Evolutionary conservation across 2,797 vertebrate species (phyloP).

Genomic region (Chiloscyllium punctatum): DNA sequence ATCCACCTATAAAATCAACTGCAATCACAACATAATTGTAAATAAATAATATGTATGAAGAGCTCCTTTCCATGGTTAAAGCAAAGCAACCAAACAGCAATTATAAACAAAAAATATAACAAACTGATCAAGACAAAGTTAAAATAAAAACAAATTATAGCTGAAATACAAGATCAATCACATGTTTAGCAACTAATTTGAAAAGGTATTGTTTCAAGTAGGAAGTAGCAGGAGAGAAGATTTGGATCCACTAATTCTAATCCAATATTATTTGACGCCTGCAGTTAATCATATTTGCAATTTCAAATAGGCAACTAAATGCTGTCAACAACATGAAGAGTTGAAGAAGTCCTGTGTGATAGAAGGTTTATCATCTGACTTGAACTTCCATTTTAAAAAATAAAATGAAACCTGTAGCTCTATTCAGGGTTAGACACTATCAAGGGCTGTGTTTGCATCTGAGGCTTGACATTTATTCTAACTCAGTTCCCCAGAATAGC

Average conservation of each 20-base stretch:
- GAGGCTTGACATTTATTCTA: background rate
- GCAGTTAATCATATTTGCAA: background rate
- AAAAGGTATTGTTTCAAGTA: background rate
- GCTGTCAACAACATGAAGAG: slow-evolving; percentile 2
- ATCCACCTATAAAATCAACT: slow-evolving; percentile 99
- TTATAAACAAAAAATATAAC: slow-evolving; percentile 40
- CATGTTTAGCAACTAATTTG: background rate
- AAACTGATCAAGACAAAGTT: slow-evolving; percentile 39
- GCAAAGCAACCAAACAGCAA: slow-evolving; percentile 40
- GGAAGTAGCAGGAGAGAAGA: background rate
- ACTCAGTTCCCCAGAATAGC: background rate
- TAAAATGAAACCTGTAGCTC: background rate
- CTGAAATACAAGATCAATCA: background rate
- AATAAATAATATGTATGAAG: slow-evolving; percentile 56
- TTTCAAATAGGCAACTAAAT: slow-evolving; percentile 6
- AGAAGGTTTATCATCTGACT: background rate
- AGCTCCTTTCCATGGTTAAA: slow-evolving; percentile 52
- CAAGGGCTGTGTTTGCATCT: background rate
- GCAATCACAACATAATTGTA: slow-evolving; percentile 76
- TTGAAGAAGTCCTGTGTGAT: background rate
- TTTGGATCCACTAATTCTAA: background rate
- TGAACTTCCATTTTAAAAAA: background rate
- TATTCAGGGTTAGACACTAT: background rate
- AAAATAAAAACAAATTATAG: slow-evolving; percentile 17
- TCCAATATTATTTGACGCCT: background rate